phyloP scores from a whole-genome alignment of 2,113 vertebrate species.

The Pelecanus crispus region DNA sequence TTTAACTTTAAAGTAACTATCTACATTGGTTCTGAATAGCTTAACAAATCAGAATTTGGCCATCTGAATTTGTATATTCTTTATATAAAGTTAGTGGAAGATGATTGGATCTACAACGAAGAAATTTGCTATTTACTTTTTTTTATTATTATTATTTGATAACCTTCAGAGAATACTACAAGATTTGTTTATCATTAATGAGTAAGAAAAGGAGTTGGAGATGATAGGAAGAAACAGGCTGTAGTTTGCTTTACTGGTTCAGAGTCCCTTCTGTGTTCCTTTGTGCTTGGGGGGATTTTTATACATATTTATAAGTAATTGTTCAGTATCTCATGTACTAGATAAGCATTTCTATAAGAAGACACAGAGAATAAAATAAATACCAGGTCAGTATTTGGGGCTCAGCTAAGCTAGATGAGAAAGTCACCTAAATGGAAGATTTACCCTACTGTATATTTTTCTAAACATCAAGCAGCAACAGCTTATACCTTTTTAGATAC shows the following conservation, averaged over 20 bases:
- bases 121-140: background rate
- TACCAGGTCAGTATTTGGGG: background rate
- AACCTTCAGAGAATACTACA: background rate
- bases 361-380: background rate
- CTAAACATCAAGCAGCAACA: background rate
- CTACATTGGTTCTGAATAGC: background rate
- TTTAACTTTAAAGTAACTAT: background rate
- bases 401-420: background rate
- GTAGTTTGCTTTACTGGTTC: background rate
- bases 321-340: background rate
- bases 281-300: background rate
- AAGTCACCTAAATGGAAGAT: background rate
- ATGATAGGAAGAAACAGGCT: background rate
- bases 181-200: background rate
- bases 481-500: background rate
- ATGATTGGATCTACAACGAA: background rate
- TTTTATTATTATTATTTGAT: background rate
- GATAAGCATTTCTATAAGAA: background rate
- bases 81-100: background rate
- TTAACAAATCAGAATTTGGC: background rate
- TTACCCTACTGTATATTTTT: background rate
- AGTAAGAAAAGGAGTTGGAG: background rate
- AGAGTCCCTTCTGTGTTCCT: background rate
- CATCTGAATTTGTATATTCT: background rate
- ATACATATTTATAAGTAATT: background rate